Conservation (phyloP, 2,797 vertebrate genomes). For the Crypturellus tataupa region DNA sequence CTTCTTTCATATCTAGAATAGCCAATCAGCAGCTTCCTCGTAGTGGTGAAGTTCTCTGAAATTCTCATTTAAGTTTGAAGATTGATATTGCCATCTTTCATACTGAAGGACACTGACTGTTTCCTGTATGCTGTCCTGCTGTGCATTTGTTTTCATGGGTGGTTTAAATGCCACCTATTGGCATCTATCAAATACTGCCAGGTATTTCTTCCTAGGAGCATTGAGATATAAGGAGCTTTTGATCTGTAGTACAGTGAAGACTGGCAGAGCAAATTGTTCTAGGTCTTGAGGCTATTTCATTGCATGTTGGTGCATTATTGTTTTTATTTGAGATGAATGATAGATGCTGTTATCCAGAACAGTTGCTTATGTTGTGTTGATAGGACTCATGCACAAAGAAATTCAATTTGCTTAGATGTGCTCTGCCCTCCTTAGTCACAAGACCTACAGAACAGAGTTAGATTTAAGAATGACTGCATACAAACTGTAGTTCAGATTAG, state of each 20-base stretch:
- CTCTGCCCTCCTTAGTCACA: background rate
- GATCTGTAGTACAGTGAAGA: background rate
- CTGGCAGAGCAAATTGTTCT: background rate
- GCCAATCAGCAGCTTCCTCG: background rate
- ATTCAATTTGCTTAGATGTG: background rate
- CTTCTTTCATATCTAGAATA: conserved; percentile 3
- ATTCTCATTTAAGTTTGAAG: background rate
- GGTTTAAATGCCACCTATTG: background rate
- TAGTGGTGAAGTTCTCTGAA: background rate
- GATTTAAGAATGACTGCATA: background rate
- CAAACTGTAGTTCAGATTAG: background rate
- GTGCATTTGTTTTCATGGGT: background rate
- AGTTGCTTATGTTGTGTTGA: background rate
- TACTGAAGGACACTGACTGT: background rate
- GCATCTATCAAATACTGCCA: too few species aligned
- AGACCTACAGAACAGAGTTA: background rate
- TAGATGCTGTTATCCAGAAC: background rate
- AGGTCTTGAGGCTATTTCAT: background rate
- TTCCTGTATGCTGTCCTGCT: background rate
- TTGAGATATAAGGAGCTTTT: background rate
- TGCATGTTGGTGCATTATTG: background rate
- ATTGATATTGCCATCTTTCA: background rate
- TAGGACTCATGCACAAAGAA: background rate
- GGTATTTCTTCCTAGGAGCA: background rate
- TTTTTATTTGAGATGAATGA: background rate